A percentile compares a stretch with the other conserved stretches of the same genome.
Conservation (phyloP, 1,140 invertebrate genomes). For the Steinernema feltiae region DNA sequence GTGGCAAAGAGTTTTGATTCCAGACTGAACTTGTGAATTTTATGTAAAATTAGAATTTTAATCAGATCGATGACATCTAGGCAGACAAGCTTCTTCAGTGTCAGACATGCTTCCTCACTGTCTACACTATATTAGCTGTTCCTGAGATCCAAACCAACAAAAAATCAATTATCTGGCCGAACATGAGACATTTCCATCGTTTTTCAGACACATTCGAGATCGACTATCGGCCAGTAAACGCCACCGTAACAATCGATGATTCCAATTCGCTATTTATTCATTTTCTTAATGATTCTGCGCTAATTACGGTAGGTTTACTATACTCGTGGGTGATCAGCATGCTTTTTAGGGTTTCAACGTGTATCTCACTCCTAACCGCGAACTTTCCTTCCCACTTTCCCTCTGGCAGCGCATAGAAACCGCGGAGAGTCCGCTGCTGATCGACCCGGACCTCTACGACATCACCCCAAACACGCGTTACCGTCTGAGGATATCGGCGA, state of each 20-base stretch:
- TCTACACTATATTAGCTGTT: not conserved
- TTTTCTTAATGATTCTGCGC: not conserved
- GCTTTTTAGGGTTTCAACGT: constrained; percentile 1
- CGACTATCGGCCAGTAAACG: not conserved
- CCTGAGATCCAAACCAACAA: too few species aligned
- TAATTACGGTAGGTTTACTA: not conserved
- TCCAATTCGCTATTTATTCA: not conserved
- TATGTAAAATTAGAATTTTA: too few species aligned
- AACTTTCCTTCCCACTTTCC: not conserved
- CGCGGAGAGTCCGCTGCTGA: not conserved
- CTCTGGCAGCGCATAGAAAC: not conserved
- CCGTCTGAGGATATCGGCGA: not conserved
- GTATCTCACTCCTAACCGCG: constrained; percentile 7
- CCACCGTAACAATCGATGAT: constrained; percentile 4
- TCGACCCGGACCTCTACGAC: not conserved
- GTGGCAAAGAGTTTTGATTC: too few species aligned
- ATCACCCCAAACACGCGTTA: constrained; percentile 3
- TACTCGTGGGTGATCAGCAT: not conserved
- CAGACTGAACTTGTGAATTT: not conserved
- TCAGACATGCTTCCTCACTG: too few species aligned
- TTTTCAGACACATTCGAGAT: not conserved
- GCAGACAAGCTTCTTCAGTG: too few species aligned
- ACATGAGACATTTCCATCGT: not conserved
- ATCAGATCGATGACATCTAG: too few species aligned
- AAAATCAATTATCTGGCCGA: too few species aligned